These are phyloP conservation scores for Sinopyrophorus schimmeli DNA, from an alignment of 2,888 invertebrate species.

Conservation along the genomic window DNA sequence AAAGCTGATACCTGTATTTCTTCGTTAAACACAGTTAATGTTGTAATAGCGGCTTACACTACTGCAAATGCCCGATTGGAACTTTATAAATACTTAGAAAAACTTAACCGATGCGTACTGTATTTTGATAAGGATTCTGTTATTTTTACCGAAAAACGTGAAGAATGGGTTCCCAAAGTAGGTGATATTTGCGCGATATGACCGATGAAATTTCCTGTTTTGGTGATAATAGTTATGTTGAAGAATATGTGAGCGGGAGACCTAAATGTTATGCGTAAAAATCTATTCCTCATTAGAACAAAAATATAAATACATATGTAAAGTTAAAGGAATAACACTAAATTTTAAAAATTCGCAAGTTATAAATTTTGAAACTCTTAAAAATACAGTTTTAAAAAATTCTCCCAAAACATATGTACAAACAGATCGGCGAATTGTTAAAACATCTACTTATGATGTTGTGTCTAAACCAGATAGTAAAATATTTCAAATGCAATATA, in stretches of 20 bases:
- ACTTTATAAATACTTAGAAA: conserved; percentile 2
- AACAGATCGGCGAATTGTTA: too few relatives aligned
- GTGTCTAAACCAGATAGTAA: too few relatives aligned
- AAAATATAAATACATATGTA: conserved; percentile 23
- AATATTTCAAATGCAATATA: too few relatives aligned
- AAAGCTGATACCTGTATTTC: conserved; percentile 25
- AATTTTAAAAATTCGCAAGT: conserved; percentile 21
- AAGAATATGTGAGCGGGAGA: conserved; percentile 38
- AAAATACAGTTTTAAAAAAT: not conserved
- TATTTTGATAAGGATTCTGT: conserved; percentile 45
- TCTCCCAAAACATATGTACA: too few relatives aligned
- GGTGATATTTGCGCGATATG: conserved; percentile 45
- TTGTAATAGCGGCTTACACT: conserved; percentile 47
- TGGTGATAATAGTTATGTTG: too few relatives aligned
- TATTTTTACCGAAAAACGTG: conserved; percentile 38
- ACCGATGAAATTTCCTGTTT: conserved; percentile 48
- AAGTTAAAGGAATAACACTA: conserved; percentile 32
- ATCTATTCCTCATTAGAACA: conserved; percentile 9
- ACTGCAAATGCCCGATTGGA: conserved; percentile 27
- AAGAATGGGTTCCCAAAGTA: conserved; percentile 35
- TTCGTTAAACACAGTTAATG: conserved; percentile 35
- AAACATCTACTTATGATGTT: too few relatives aligned
- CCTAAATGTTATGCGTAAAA: too few relatives aligned
- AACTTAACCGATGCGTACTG: conserved; percentile 40
- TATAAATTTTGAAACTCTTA: conserved; percentile 24